Evolutionary conservation across 2,113 vertebrate genomes (phyloP).

Genomic region (Macquaria ambigua): DNA sequence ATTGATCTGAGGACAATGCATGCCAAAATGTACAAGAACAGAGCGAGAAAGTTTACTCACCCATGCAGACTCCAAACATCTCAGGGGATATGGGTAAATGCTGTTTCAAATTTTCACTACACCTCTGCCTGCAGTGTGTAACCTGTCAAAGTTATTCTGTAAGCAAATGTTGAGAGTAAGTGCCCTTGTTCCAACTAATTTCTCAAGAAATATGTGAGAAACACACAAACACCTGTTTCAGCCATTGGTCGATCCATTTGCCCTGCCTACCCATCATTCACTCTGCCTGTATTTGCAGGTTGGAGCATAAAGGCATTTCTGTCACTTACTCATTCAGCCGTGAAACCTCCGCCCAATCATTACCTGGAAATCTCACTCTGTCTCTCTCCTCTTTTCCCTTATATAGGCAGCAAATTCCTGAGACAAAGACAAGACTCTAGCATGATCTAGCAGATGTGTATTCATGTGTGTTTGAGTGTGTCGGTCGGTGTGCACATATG

Average conservation of each 20-base stretch:
- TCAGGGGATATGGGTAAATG: not conserved
- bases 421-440: constrained; percentile 43
- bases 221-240: constrained; percentile 55
- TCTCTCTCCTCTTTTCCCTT: constrained; percentile 16
- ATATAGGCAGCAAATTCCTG: constrained; percentile 32
- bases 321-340: constrained; percentile 60
- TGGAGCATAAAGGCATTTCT: constrained; percentile 61
- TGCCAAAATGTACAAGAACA: not conserved
- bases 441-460: constrained; percentile 53
- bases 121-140: constrained; percentile 39
- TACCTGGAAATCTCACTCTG: constrained; percentile 58
- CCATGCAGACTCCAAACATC: not conserved
- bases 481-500: constrained; percentile 54
- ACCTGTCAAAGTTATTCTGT: constrained; percentile 37
- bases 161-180: constrained; percentile 44
- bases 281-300: constrained; percentile 59
- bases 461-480: constrained; percentile 52
- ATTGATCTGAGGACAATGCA: not conserved
- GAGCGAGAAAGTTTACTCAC: not conserved
- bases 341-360: constrained; percentile 65
- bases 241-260: constrained; percentile 33
- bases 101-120: not conserved
- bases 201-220: constrained; percentile 47
- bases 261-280: constrained; percentile 53
- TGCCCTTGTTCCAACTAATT: constrained; percentile 28